Evolutionary conservation across 2,888 invertebrate species (phyloP).

Genomic region (Nomada fabriciana): DNA sequence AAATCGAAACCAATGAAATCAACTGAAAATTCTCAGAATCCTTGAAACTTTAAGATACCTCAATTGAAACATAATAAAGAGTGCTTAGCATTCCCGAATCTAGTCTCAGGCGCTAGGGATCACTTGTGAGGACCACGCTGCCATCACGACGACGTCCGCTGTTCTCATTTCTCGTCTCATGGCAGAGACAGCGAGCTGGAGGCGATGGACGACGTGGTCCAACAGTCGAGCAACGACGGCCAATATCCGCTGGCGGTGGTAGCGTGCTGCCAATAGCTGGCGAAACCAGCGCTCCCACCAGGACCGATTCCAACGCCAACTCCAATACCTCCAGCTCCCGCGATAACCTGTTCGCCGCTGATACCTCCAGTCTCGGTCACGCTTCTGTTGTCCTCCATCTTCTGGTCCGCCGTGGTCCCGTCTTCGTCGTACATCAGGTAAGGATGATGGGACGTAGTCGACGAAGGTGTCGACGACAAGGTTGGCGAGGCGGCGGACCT

Average conservation of each 20-base stretch:
- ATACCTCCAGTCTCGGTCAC: constrained; percentile 56
- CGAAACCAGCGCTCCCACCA: constrained; percentile 74
- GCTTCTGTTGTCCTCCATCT: constrained; percentile 69
- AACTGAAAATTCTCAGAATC: not conserved
- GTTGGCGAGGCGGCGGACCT: constrained; percentile 83
- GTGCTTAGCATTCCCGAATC: not conserved
- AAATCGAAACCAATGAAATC: not conserved
- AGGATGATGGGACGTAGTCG: constrained; percentile 81
- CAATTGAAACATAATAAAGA: not conserved
- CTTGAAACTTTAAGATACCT: not conserved
- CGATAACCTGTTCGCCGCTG: constrained; percentile 61
- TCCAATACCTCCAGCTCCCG: constrained; percentile 66
- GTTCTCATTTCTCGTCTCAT: constrained; percentile 75
- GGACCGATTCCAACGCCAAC: constrained; percentile 73
- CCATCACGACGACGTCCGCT: constrained; percentile 3
- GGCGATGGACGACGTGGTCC: constrained; percentile 80
- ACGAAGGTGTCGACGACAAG: constrained; percentile 82
- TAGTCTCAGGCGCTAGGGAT: not conserved
- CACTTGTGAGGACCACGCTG: constrained; percentile 21
- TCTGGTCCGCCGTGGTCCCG: constrained; percentile 80
- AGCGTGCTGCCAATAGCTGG: constrained; percentile 82
- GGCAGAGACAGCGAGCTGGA: constrained; percentile 76
- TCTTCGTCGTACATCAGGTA: constrained; percentile 83
- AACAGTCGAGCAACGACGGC: constrained; percentile 82
- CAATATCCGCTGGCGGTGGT: constrained; percentile 80